Percentiles rank a stretch among this genome's conserved stretches.
These are phyloP conservation scores for Barnardius zonarius DNA, from an alignment of 2,113 vertebrate genomes.

Conservation along the genomic window DNA sequence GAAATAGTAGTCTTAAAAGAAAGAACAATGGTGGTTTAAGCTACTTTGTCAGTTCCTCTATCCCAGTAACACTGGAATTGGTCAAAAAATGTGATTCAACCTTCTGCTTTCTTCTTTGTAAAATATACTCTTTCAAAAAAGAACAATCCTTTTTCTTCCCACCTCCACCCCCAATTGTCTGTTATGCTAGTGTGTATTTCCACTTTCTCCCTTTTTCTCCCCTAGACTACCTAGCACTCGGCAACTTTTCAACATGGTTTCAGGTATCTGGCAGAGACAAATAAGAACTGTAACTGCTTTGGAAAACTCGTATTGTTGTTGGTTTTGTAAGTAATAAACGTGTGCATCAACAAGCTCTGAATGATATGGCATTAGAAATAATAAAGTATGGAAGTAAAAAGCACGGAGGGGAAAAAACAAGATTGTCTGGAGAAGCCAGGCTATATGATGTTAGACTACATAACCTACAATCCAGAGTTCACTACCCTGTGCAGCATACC, in stretches of 20 bases:
- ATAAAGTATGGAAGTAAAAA: not conserved
- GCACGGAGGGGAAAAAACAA: not conserved
- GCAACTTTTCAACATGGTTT: not conserved
- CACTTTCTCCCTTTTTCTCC: not conserved
- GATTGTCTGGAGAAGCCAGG: not conserved
- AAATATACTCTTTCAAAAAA: not conserved
- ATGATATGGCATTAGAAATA: not conserved
- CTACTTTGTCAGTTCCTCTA: not conserved
- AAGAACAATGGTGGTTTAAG: not conserved
- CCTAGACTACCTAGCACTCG: not conserved
- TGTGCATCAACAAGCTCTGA: not conserved
- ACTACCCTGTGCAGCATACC: not conserved
- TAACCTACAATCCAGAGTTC: not conserved
- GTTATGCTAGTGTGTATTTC: not conserved
- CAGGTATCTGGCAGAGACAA: not conserved
- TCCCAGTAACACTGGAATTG: not conserved
- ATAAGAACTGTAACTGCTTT: not conserved
- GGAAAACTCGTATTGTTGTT: not conserved
- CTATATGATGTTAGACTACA: not conserved
- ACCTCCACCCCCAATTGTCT: rapidly evolving
- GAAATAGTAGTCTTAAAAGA: not conserved
- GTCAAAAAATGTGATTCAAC: not conserved
- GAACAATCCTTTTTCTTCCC: not conserved
- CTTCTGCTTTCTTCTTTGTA: not conserved
- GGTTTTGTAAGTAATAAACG: not conserved